These are phyloP conservation scores for Girardia tigrina DNA, from an alignment of 2,888 invertebrate genomes.

Conservation along the genomic window DNA sequence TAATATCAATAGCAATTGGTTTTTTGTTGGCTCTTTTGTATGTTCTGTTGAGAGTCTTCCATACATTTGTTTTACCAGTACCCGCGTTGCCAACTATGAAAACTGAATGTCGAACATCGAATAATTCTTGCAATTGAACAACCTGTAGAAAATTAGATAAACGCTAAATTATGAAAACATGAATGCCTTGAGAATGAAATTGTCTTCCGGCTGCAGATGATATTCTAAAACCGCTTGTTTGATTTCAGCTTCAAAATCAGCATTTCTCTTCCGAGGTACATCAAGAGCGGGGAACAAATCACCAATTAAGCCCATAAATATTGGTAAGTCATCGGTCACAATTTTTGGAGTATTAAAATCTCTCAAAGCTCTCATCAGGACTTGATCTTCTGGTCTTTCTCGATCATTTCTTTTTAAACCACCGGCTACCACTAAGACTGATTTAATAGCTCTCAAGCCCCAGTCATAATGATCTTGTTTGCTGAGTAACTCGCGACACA, in stretches of 20 bases:
- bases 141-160: slow-evolving; percentile 51
- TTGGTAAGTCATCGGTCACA: slow-evolving; percentile 79
- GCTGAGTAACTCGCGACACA: slow-evolving; percentile 79
- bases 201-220: slow-evolving; percentile 80
- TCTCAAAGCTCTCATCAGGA: slow-evolving; percentile 76
- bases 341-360: slow-evolving; percentile 93
- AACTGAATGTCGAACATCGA: slow-evolving; percentile 88
- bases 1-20: slow-evolving; percentile 75
- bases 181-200: slow-evolving; percentile 68
- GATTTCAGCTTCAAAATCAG: slow-evolving; percentile 80
- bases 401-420: slow-evolving; percentile 80
- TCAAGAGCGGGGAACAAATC: slow-evolving; percentile 87
- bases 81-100: slow-evolving; percentile 70
- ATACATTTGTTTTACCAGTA: slow-evolving; percentile 82
- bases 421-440: slow-evolving; percentile 84
- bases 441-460: slow-evolving; percentile 87
- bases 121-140: slow-evolving; percentile 78
- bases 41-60: slow-evolving; percentile 77
- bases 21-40: slow-evolving; percentile 72
- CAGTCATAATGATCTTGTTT: slow-evolving; percentile 89
- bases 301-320: slow-evolving; percentile 88
- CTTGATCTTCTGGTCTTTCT: slow-evolving; percentile 80
- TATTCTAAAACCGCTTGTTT: slow-evolving; percentile 81
- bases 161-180: background rate
- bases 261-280: slow-evolving; percentile 75